Base-by-base conservation (phyloP, 2,797 vertebrate species). In the Limnodromus scolopaceus region DNA sequence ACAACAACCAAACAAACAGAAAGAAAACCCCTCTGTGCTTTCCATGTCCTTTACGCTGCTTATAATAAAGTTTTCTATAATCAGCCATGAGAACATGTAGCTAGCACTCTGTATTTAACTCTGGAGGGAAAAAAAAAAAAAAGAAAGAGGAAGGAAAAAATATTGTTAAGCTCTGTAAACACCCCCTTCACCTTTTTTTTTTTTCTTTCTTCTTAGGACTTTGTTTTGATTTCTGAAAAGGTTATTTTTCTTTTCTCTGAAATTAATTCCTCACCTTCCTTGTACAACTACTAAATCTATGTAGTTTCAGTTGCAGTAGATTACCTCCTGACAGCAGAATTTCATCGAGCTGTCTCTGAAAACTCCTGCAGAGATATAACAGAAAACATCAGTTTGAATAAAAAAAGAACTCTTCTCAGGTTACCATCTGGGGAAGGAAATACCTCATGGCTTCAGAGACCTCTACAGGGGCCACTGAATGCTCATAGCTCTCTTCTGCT, bases 281-380 rank as follows among this genome's bases (percentile, higher is more conserved):
- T 86, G 28, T 57, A 55, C 18, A 71, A 15, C 19, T 84, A 4
- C 25, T 78, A 76, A 54, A 27, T 58, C 36, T 48, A 45, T 49
- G 64, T 48, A 64, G 23, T 60, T 46, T 81, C 69, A 24, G 32
- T 53, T 88, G 74, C 41, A 71, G 80, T 48, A 90, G 86, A 71
- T 94, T 78, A 86, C 32, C 46, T 86, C 14, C 49, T 91, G 86
- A 93, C 65, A 81, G 77, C 16, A 87, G 53, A 84, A 84, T 95
- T 90, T 90, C 86, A 28, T 49, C 86, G 61, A 88, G 27, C 12
- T 86, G 58, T 16, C 27, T 89, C 41, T 87, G 70, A 87, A 93
- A 79, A 16, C 24, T 76, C 34, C 68, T 87, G 32, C 45, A 82
- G 92, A 97, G 70, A 65, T 61, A 49, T 25, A 93, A 49, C 14